Conservation (phyloP, 2,113 vertebrate species). For the Chelonoidis abingdonii region DNA sequence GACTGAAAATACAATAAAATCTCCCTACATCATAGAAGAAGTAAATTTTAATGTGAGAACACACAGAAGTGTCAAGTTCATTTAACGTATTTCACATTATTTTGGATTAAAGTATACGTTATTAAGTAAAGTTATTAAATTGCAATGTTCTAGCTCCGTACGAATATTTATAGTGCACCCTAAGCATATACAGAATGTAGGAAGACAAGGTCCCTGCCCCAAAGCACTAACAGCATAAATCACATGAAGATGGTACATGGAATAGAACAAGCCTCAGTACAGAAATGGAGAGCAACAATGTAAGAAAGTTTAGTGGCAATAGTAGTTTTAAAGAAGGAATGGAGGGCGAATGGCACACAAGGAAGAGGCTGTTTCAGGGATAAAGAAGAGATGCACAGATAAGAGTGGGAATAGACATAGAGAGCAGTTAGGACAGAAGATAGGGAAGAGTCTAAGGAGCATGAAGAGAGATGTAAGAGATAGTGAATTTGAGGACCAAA, state of each 20-base stretch:
- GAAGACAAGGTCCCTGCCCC: fast-evolving
- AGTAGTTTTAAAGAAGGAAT: not conserved
- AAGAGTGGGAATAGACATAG: not conserved
- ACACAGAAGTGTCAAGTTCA: not conserved
- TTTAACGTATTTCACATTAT: not conserved
- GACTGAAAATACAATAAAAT: not conserved
- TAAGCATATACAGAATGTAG: not conserved
- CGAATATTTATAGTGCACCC: not conserved
- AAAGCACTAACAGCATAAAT: not conserved
- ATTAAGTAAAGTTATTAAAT: not conserved
- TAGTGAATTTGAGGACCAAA: not conserved
- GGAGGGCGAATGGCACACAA: not conserved
- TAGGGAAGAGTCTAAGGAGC: not conserved
- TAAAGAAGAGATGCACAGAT: not conserved
- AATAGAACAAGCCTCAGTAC: not conserved
- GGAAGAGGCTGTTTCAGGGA: not conserved
- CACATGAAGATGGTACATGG: not conserved
- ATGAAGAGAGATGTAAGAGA: not conserved
- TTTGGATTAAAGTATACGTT: not conserved
- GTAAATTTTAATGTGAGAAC: not conserved
- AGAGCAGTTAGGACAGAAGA: not conserved
- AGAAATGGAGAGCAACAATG: not conserved
- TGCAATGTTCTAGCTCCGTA: not conserved
- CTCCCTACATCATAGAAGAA: not conserved
- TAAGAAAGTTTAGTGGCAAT: not conserved